Base-by-base conservation (phyloP, 2,888 invertebrate species). In the Campoplex capitator region DNA sequence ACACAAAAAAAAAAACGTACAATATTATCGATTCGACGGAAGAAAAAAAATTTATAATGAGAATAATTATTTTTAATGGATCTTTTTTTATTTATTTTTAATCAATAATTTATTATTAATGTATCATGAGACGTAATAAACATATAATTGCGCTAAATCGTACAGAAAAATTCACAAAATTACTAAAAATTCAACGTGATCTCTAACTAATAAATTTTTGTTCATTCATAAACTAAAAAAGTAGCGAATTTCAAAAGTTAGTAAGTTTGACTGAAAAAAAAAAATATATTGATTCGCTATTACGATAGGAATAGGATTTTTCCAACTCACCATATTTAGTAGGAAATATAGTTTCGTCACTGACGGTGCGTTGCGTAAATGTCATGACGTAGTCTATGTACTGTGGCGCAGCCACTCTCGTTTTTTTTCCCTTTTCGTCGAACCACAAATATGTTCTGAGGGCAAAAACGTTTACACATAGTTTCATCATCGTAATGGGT, bases 321-420 rank as follows among this genome's bases (percentile, higher is more conserved):
- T 16, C 62, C 6, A 51, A 93, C 96, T 96, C 95, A 98, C 99
- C 99, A 95, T 98, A 99, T 96, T 99, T 99, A 94, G 99, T 99
- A 95, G 99, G 99, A 96, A 99, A 99, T 94, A 99, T 97, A 94
- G 97, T 96, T 96, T 99, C 99, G 95, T 99, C 99, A 95, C 98
- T 98, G 95, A 99, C 97, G 91, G 98, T 98, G 96, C 98, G 98
- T 95, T 99, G 99, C 92, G 98, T 98, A 96, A 97, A 98, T 89
- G 99, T 98, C 98, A 99, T 99, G 94, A 99, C 99, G 96, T 98
- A 99, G 96, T 99, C 99, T 95, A 99, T 98, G 95, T 99, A 99
- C 95, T 99, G 99, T 92, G 99, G 99, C 92, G 99, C 99, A 90
- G 99, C 98, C 93, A 99, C 98, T 95, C 98, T 98, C 91, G 97